Base-by-base conservation (phyloP, 2,113 vertebrate genomes). In the Eonycteris spelaea region DNA sequence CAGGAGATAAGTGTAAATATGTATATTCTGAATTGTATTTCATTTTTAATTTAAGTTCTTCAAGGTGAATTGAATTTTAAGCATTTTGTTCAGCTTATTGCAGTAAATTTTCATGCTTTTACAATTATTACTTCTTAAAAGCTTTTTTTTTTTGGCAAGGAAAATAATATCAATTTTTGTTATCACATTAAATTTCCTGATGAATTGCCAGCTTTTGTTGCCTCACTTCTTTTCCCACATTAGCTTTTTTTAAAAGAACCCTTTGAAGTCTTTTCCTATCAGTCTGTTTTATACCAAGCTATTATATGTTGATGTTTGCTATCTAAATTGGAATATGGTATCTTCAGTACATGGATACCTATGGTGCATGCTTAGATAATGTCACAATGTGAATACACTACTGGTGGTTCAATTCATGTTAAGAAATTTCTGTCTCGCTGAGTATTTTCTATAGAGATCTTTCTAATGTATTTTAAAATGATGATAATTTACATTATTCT, bases 1-100 rank as follows among this genome's bases (percentile, higher is more conserved):
- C 5, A 96, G 90, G 53, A 96, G 78, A 94, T 90, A 94, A 8
- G 2, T 74, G 3, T 74, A 30, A 92, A 43, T 74, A 63, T 75
- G 1, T 73, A 48, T 90, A 26, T 84, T 97, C 68, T 4, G 33
- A n/a, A 19, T 59, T 86, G 3, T 80, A 95, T 53, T 55, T 97
- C n/a, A 96, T 86, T 97, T 94, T 97, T 91, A 90, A 96, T 88
- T 61, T 1, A 92, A 95, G 86, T 59, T 57, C 83, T 83, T 92
- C 90, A 40, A 35, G 68, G 90, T 70, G 82, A 96, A 82, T 78
- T 0, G 4, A 7, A 86, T 89, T 94, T 94, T 78, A 96, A 96
- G 35, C 67, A 89, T 96, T 96, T 92, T 73, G 24, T 80, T 95
- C 26, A 92, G 61, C 35, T 85, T 48, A 90, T 45, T 68, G 59